Evolutionary conservation across 2,888 invertebrate species (phyloP).

Genomic region (Phaedon cochleariae): DNA sequence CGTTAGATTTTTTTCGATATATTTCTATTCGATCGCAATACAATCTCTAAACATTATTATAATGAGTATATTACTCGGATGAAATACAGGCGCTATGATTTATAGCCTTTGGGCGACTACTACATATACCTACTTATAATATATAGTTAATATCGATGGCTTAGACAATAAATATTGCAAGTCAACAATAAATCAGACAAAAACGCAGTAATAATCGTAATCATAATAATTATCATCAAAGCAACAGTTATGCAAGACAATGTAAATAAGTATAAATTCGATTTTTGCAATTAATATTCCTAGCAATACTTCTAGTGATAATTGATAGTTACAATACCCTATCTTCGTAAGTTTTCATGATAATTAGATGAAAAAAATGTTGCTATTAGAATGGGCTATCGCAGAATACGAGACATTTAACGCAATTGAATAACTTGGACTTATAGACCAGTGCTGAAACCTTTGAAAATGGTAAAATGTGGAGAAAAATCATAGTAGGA

Average conservation of each 20-base stretch:
- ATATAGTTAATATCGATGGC: slow-evolving; percentile 18
- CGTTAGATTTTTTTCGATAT: too few species aligned
- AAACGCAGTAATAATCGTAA: slow-evolving; percentile 23
- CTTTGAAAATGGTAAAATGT: too few species aligned
- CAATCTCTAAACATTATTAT: background rate
- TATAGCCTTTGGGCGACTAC: background rate
- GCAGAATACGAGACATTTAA: too few species aligned
- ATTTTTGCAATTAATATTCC: slow-evolving; percentile 20
- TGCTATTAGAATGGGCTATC: too few species aligned
- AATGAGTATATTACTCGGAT: background rate
- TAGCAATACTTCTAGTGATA: too few species aligned
- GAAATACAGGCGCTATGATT: background rate
- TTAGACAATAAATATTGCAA: slow-evolving; percentile 15
- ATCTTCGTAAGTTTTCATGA: too few species aligned
- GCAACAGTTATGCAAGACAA: slow-evolving; percentile 22
- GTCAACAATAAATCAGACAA: slow-evolving; percentile 14
- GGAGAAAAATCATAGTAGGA: too few species aligned
- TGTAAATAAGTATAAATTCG: slow-evolving; percentile 10
- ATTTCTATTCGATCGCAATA: background rate
- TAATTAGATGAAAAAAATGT: too few species aligned
- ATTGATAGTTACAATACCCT: too few species aligned
- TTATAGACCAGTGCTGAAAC: too few species aligned
- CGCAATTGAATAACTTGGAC: too few species aligned
- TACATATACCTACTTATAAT: background rate
- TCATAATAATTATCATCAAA: slow-evolving; percentile 6